These are phyloP conservation scores for Typhlichthys eigenmanni DNA, from an alignment of 2,797 vertebrate genomes.

Conservation along the genomic window DNA sequence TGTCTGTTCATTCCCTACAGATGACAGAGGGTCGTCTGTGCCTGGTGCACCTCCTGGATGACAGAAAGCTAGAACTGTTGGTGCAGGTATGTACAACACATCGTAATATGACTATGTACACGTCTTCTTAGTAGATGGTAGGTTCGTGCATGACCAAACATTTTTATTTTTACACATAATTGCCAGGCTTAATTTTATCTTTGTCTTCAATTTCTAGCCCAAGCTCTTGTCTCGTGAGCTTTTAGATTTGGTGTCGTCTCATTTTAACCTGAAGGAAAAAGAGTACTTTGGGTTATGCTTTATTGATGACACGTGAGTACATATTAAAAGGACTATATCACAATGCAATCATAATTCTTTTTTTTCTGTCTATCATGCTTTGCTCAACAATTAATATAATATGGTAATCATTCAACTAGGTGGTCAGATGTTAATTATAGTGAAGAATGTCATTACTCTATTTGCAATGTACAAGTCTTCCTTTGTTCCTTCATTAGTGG, in stretches of 20 bases:
- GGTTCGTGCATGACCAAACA: not conserved
- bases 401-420: too few species aligned
- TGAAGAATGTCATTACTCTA: too few species aligned
- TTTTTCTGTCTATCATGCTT: too few species aligned
- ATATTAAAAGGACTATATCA: not conserved
- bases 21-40: constrained; percentile 96
- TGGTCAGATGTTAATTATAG: too few species aligned
- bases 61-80: constrained; percentile 92
- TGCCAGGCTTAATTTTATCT: not conserved
- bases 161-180: too few species aligned
- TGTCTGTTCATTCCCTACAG: constrained; percentile 67
- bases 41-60: constrained; percentile 92
- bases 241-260: constrained; percentile 93
- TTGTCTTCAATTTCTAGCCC: constrained; percentile 75
- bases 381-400: too few species aligned
- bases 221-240: constrained; percentile 94
- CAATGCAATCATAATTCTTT: not conserved
- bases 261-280: constrained; percentile 98
- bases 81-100: constrained; percentile 88
- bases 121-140: not conserved
- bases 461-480: not conserved
- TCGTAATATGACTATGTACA: not conserved
- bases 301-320: constrained; percentile 90
- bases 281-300: constrained; percentile 97
- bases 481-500: constrained; percentile 74